Conservation (phyloP, 1,140 invertebrate genomes). For the Drosophila biarmipes region DNA sequence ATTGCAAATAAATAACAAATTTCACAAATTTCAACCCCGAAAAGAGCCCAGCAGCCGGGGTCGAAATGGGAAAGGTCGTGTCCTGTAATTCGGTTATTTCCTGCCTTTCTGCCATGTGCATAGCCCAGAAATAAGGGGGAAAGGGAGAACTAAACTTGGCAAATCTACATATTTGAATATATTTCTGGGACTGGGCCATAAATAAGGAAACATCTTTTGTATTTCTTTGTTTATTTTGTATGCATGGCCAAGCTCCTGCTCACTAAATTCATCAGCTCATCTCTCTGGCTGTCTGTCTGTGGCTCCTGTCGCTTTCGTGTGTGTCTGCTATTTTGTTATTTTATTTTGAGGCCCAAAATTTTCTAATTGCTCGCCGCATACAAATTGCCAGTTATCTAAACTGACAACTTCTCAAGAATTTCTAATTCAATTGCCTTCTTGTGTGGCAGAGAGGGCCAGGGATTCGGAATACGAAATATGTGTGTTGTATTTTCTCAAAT, state of each 20-base stretch:
- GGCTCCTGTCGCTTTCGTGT: neutral
- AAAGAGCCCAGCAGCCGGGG: neutral
- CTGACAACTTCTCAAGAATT: constrained; percentile 46
- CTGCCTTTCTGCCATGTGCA: constrained; percentile 10
- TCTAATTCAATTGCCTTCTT: constrained; percentile 43
- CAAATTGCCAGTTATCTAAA: constrained; percentile 62
- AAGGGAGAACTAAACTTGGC: constrained; percentile 21
- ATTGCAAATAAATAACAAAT: constrained; percentile 68
- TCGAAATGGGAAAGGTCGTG: constrained; percentile 36
- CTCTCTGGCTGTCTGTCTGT: constrained; percentile 10
- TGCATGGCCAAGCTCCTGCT: constrained; percentile 52
- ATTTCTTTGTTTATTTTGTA: constrained; percentile 65
- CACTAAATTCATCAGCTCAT: constrained; percentile 53
- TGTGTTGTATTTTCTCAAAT: constrained; percentile 20
- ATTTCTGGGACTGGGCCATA: constrained; percentile 50
- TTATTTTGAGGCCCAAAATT: constrained; percentile 24
- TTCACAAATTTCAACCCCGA: constrained; percentile 6
- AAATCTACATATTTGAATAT: constrained; percentile 64
- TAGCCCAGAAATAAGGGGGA: neutral
- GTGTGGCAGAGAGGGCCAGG: neutral
- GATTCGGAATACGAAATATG: constrained; percentile 17
- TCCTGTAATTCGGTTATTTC: constrained; percentile 50
- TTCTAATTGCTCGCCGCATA: constrained; percentile 61
- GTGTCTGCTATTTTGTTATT: constrained; percentile 32
- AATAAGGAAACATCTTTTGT: constrained; percentile 61